These are phyloP conservation scores for Mimumesa dahlbomi DNA, from an alignment of 2,888 invertebrate genomes.

Conservation along the genomic window DNA sequence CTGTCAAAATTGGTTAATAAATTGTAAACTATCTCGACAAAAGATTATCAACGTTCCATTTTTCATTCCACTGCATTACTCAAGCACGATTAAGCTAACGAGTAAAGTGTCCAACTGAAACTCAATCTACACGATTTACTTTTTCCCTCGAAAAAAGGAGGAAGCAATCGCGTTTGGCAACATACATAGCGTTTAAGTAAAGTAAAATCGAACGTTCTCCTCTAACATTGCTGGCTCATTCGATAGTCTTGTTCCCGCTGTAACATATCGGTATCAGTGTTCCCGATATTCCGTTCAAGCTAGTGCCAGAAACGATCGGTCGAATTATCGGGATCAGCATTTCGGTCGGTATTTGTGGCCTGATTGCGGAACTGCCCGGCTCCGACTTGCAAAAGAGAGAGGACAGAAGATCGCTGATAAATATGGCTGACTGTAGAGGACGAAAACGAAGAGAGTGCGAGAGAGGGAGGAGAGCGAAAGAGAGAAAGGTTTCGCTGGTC, in stretches of 20 bases:
- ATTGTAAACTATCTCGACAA: too few species aligned
- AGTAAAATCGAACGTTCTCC: too few species aligned
- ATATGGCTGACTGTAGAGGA: slow-evolving; percentile 33
- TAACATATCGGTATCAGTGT: slow-evolving; percentile 43
- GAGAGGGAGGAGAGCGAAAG: neutral
- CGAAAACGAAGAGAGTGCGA: neutral
- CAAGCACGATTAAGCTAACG: too few species aligned
- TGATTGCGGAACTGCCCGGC: slow-evolving; percentile 52
- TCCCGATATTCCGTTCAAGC: slow-evolving; percentile 32
- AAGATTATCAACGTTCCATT: too few species aligned
- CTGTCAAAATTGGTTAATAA: too few species aligned
- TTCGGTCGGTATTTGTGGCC: slow-evolving; percentile 56
- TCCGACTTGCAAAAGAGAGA: slow-evolving; percentile 28
- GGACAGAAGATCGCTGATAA: slow-evolving; percentile 19
- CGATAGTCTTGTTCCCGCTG: slow-evolving; percentile 34
- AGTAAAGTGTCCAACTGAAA: too few species aligned
- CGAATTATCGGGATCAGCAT: slow-evolving; percentile 64
- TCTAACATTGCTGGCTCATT: slow-evolving; percentile 1
- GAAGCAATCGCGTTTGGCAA: too few species aligned
- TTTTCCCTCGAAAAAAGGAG: too few species aligned
- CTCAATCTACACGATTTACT: too few species aligned
- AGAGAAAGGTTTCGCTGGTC: slow-evolving; percentile 28
- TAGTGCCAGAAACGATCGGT: slow-evolving; percentile 61
- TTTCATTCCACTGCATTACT: too few species aligned
- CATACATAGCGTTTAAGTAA: too few species aligned